phyloP scores from a whole-genome alignment of 1,140 invertebrate species.

The Scaptomyza hsui region DNA sequence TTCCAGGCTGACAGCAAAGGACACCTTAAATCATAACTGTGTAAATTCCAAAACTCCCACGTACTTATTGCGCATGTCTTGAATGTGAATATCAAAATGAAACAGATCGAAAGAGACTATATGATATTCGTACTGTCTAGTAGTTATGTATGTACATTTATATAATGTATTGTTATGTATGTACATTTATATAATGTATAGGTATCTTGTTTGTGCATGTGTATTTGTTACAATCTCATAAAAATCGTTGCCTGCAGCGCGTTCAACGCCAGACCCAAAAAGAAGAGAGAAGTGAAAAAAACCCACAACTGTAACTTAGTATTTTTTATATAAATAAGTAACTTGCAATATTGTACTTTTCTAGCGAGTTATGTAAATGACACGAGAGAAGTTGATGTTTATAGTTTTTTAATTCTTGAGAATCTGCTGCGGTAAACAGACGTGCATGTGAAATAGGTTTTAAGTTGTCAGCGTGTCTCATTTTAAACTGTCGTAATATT shows the following conservation, averaged over 20 bases:
- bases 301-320: constrained; percentile 24
- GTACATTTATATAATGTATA: not conserved
- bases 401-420: constrained; percentile 38
- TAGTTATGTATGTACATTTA: constrained; percentile 10
- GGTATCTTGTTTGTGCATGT: not conserved
- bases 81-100: constrained; percentile 39
- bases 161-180: not conserved
- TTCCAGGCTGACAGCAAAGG: constrained; percentile 10
- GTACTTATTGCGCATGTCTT: constrained; percentile 54
- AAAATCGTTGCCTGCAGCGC: constrained; percentile 39
- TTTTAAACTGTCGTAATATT: constrained; percentile 68
- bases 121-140: constrained; percentile 24
- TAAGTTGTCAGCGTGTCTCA: constrained; percentile 66
- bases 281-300: constrained; percentile 23
- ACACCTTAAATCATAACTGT: constrained; percentile 36
- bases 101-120: constrained; percentile 9
- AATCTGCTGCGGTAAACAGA: constrained; percentile 64
- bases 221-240: constrained; percentile 41
- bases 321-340: constrained; percentile 38
- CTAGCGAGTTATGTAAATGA: constrained; percentile 69
- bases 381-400: not conserved
- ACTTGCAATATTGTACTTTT: constrained; percentile 25
- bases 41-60: constrained; percentile 33
- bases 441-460: constrained; percentile 75
- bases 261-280: constrained; percentile 43